Conservation (phyloP, 2,113 vertebrate genomes). For the Taxidea taxus region DNA sequence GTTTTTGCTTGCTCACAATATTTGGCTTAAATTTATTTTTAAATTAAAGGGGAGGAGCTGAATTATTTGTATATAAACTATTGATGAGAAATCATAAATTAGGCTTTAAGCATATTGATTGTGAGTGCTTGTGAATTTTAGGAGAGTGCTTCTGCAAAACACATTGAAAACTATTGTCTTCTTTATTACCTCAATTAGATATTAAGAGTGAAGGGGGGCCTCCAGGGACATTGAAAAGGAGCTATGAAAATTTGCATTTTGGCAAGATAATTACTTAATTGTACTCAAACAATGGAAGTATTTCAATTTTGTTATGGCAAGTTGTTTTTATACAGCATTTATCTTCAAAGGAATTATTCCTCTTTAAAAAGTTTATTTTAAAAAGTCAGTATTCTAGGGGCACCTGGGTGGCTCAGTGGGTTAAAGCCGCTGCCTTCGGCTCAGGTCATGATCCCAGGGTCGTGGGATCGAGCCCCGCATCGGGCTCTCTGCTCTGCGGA, state of each 20-base stretch:
- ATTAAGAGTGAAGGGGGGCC: background rate
- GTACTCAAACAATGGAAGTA: background rate
- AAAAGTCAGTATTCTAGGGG: background rate
- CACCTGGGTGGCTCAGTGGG: too few relatives aligned
- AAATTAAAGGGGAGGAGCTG: background rate
- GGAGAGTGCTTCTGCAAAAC: background rate
- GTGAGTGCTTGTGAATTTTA: background rate
- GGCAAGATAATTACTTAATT: background rate
- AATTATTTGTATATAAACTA: background rate
- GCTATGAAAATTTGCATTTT: background rate
- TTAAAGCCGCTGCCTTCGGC: too few relatives aligned
- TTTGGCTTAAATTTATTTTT: background rate
- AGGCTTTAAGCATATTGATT: background rate
- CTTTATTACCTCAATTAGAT: background rate
- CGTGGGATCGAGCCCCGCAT: too few relatives aligned
- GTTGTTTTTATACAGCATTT: background rate
- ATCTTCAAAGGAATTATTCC: background rate
- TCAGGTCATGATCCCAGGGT: too few relatives aligned
- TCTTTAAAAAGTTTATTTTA: background rate
- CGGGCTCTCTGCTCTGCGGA: too few relatives aligned
- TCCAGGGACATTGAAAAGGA: background rate
- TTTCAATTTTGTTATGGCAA: background rate
- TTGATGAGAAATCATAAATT: background rate
- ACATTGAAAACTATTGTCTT: background rate
- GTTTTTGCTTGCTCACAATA: background rate